These are phyloP conservation scores for Drosophila colorata DNA, from an alignment of 2,888 invertebrate species.

Conservation along the genomic window DNA sequence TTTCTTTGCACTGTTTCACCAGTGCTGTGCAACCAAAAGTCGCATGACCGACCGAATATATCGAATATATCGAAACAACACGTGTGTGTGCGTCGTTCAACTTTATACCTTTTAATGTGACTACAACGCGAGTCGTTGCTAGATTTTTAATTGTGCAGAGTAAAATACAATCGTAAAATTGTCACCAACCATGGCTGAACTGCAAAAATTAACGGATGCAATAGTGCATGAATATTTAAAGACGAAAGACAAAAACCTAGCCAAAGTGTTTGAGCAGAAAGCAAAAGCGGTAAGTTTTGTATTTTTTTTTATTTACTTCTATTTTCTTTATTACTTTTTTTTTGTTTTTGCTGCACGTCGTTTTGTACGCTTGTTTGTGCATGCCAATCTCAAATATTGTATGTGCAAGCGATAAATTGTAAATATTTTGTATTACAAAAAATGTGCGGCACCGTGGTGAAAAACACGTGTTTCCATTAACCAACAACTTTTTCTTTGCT, in stretches of 20 bases:
- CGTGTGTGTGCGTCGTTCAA: slow-evolving; percentile 52
- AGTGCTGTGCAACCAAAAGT: slow-evolving; percentile 33
- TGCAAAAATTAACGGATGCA: slow-evolving; percentile 86
- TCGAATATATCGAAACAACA: slow-evolving; percentile 51
- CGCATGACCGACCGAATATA: slow-evolving; percentile 27
- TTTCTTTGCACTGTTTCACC: slow-evolving; percentile 10
- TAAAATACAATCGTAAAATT: slow-evolving; percentile 17
- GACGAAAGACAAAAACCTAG: slow-evolving; percentile 88
- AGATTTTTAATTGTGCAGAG: slow-evolving; percentile 9
- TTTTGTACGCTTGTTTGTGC: slow-evolving; percentile 6
- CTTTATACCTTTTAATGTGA: slow-evolving; percentile 30
- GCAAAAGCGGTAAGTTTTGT: slow-evolving; percentile 90
- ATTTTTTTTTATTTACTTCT: neutral
- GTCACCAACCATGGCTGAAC: slow-evolving; percentile 85
- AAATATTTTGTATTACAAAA: neutral
- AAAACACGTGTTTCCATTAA: slow-evolving; percentile 67
- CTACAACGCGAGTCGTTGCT: slow-evolving; percentile 31
- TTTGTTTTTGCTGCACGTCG: slow-evolving; percentile 20
- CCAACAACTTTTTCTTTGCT: slow-evolving; percentile 42
- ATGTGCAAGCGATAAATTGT: slow-evolving; percentile 11
- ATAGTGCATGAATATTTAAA: slow-evolving; percentile 89
- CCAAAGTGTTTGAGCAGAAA: slow-evolving; percentile 89
- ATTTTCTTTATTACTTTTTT: neutral
- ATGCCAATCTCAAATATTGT: neutral
- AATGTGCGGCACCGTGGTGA: neutral